Percentiles rank a stretch among this genome's conserved stretches.
Evolutionary conservation across 2,113 vertebrate species (phyloP).

Genomic region (Hirundichthys speculiger): DNA sequence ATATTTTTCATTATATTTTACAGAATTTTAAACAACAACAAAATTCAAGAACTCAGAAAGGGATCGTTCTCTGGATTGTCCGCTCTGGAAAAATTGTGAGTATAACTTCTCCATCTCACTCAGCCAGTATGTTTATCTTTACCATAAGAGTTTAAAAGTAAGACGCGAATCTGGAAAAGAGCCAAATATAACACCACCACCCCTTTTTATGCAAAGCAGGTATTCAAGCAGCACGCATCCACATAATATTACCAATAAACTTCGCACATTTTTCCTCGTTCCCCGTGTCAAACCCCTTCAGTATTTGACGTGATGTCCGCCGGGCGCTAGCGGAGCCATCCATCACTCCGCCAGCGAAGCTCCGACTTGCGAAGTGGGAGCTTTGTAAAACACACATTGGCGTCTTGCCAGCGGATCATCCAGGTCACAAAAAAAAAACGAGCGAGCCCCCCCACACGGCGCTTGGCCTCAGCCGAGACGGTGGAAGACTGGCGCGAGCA

Average conservation of each 20-base stretch:
- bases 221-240: too few species aligned
- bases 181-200: too few species aligned
- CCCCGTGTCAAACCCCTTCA: not conserved
- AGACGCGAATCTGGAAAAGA: too few species aligned
- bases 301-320: constrained; percentile 13
- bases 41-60: constrained; percentile 93
- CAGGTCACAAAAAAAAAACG: constrained; percentile 46
- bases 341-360: constrained; percentile 35
- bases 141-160: too few species aligned
- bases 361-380: constrained; percentile 1
- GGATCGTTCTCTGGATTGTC: constrained; percentile 91
- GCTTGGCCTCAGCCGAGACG: constrained; percentile 41
- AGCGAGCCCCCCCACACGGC: constrained; percentile 18
- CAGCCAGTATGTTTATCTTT: too few species aligned
- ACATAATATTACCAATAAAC: too few species aligned
- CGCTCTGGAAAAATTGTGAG: constrained; percentile 95
- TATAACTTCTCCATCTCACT: constrained; percentile 15
- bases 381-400: constrained; percentile 45
- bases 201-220: too few species aligned
- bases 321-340: constrained; percentile 38
- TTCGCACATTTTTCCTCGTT: not conserved
- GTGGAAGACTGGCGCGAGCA: constrained; percentile 22
- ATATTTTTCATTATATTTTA: constrained; percentile 42
- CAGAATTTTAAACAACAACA: constrained; percentile 97
- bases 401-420: constrained; percentile 50